These are phyloP conservation scores for Fukomys damarensis DNA, from an alignment of 2,113 vertebrate species.

Conservation along the genomic window DNA sequence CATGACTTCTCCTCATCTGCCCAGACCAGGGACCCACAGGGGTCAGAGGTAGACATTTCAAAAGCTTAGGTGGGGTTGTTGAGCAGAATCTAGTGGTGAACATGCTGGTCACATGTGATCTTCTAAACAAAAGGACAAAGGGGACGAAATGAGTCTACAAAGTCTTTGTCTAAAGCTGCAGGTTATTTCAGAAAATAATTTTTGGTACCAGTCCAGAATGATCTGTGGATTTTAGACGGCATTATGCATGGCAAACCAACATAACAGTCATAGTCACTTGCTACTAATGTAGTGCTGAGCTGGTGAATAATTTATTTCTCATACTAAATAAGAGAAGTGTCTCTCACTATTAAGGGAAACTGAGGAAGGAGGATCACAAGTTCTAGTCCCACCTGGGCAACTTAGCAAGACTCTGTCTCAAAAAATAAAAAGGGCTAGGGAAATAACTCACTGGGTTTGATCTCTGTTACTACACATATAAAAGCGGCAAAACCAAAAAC, in stretches of 20 bases:
- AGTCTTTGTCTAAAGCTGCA: neutral
- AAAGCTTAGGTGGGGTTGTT: neutral
- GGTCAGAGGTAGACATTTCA: neutral
- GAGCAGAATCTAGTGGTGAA: neutral
- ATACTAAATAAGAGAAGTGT: neutral
- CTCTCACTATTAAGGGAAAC: neutral
- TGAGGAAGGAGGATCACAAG: neutral
- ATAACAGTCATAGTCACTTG: slow-evolving; percentile 4
- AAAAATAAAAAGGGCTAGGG: neutral
- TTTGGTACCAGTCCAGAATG: neutral
- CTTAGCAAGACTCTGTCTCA: neutral
- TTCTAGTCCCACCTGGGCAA: neutral
- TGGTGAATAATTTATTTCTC: slow-evolving; percentile 57
- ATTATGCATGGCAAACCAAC: too few relatives aligned
- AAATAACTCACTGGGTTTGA: neutral
- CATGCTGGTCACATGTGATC: neutral
- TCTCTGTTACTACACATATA: neutral
- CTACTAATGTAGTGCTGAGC: neutral
- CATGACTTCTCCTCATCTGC: neutral
- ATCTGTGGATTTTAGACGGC: neutral
- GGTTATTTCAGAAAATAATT: slow-evolving; percentile 2
- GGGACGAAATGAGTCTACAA: neutral
- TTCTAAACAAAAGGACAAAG: neutral
- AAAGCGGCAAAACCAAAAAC: neutral
- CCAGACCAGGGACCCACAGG: neutral